Evolutionary conservation across 2,113 vertebrate species (phyloP), one percentile per base, ranked within the genome.

Genomic region (Rhea pennata): DNA sequence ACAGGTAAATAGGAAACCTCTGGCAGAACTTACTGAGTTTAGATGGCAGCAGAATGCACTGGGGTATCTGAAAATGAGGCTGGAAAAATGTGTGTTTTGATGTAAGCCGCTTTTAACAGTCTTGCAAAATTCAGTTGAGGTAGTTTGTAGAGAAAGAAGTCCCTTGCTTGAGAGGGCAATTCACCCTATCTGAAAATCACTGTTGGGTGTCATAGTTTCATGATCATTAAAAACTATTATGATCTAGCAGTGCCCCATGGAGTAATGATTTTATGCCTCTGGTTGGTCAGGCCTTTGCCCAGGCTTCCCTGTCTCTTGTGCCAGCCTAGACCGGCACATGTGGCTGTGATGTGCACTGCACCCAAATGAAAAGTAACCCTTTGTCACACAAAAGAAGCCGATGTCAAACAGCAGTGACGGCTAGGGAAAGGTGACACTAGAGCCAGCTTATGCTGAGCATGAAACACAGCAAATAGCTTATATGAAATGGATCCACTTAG

Each of bases 1-100:
- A 84, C 99, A 99, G 99, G 99, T 99, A 98, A 88, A 6, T 1
- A 29, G 20, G 10, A 16, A 9, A 24, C 72, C n/a, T 5, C 0
- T 2, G 27, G 8, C 42, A 90, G 36, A 83, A 70, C 23, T 21
- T 75, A 8, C 4, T 73, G 11, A 19, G 3, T 66, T 56, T 90
- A 79, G 3, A 15, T 70, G 23, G 24, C 44, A 80, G 72, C 58
- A 64, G 50, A 95, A 51, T 24, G 16, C 71, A 22, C 24, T 73
- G 29, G 7, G 51, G 3, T 20, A 17, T 75, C 69, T 74, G 64
- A 67, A 69, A 81, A 8, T 8, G 26, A 72, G 36, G 15, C 36
- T 78, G 64, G 16, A 78, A 70, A 69, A 58, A 46, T 9, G 7
- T 0, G 0, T 46, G 26, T 78, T 50, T 69, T 4, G 53, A 29